phyloP scores from a whole-genome alignment of 2,797 vertebrate species.

The Falco novaeseelandiae region DNA sequence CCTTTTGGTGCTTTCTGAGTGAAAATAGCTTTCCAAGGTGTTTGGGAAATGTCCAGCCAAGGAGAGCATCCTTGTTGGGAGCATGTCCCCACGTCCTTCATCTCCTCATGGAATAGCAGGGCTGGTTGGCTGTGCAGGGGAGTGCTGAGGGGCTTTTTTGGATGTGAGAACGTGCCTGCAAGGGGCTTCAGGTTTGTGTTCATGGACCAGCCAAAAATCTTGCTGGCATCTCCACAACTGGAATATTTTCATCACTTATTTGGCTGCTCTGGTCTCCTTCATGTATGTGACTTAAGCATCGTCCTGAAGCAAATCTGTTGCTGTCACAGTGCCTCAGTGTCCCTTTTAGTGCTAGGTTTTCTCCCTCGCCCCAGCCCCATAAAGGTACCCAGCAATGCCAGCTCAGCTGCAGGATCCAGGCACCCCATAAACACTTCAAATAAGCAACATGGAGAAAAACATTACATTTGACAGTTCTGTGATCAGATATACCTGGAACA shows the following conservation, averaged over 20 bases:
- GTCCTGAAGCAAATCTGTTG: neutral
- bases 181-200: neutral
- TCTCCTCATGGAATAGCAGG: too few relatives aligned
- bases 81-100: accelerated
- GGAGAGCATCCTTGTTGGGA: neutral
- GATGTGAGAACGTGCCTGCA: neutral
- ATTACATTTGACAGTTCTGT: neutral
- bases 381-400: accelerated
- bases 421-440: accelerated
- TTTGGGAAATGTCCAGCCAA: neutral
- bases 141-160: neutral
- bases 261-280: neutral
- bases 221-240: neutral
- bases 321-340: neutral
- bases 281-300: neutral
- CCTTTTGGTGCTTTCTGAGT: neutral
- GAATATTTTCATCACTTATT: neutral
- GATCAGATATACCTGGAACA: neutral
- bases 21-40: neutral
- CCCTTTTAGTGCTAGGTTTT: neutral
- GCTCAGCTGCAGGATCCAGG: neutral
- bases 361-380: neutral
- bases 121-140: accelerated
- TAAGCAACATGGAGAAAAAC: neutral
- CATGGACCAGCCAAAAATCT: neutral